Conservation (phyloP, 2,113 vertebrate genomes). For the Salvelinus namaycush region DNA sequence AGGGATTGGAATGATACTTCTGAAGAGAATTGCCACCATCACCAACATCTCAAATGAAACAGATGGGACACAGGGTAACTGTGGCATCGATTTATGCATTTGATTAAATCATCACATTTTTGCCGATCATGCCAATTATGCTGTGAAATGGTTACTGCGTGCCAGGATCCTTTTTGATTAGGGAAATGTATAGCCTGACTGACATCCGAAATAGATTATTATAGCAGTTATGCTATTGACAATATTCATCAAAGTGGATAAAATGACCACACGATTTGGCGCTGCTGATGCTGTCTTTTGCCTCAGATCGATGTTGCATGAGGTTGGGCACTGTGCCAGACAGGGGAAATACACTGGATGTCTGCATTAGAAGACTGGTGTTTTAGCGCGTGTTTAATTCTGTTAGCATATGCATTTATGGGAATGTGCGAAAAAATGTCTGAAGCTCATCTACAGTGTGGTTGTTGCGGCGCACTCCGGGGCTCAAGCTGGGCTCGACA, state of each 20-base stretch:
- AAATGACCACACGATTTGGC: slow-evolving; percentile 38
- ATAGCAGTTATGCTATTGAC: slow-evolving; percentile 36
- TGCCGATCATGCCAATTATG: background rate
- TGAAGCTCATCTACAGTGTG: slow-evolving; percentile 46
- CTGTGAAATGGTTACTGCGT: slow-evolving; percentile 9
- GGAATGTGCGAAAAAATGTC: slow-evolving; percentile 46
- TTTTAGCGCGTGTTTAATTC: background rate
- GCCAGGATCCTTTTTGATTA: slow-evolving; percentile 1
- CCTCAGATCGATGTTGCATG: slow-evolving; percentile 51
- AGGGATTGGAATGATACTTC: slow-evolving; percentile 15
- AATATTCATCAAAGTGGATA: slow-evolving; percentile 34
- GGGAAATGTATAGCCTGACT: slow-evolving; percentile 9
- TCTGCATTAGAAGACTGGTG: background rate
- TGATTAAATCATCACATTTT: background rate
- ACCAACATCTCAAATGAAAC: background rate
- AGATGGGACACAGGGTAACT: background rate
- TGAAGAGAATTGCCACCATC: background rate
- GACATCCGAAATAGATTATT: slow-evolving; percentile 8
- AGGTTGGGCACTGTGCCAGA: slow-evolving; percentile 32
- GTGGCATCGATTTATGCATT: background rate
- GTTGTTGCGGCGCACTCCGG: slow-evolving; percentile 61
- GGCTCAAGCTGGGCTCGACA: slow-evolving; percentile 47
- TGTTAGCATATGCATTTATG: background rate
- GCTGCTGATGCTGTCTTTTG: slow-evolving; percentile 20
- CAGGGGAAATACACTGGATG: background rate